Percentiles rank a stretch among this genome's conserved stretches.
Evolutionary conservation across 2,113 vertebrate genomes (phyloP).

Genomic region (Rhagologus leucostigma): DNA sequence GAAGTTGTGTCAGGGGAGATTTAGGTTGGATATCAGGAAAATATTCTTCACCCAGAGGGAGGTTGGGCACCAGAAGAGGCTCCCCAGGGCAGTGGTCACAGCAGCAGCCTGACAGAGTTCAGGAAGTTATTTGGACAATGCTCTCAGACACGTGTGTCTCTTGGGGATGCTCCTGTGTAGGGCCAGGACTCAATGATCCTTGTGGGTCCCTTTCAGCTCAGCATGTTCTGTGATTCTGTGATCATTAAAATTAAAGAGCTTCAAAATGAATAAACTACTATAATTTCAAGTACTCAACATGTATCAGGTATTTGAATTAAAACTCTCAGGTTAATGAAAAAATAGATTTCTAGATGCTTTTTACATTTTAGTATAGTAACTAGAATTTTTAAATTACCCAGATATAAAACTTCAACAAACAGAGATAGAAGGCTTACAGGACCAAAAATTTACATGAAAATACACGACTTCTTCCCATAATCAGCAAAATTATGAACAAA

Average conservation of each 20-base stretch:
- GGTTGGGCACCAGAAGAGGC: background rate
- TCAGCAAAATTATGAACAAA: conserved; percentile 52
- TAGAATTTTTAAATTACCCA: conserved; percentile 24
- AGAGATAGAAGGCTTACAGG: background rate
- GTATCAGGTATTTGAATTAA: background rate
- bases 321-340: background rate
- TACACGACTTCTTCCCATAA: conserved; percentile 3
- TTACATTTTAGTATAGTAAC: background rate
- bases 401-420: conserved; percentile 13
- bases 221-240: background rate
- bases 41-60: accelerated
- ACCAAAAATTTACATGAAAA: conserved; percentile 58
- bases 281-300: background rate
- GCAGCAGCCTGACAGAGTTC: background rate
- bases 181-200: accelerated
- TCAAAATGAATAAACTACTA: background rate
- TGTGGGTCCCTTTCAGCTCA: background rate
- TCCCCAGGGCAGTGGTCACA: background rate
- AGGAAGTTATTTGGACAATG: background rate
- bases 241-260: background rate
- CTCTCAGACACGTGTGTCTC: background rate
- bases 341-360: background rate
- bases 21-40: background rate
- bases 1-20: background rate
- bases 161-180: background rate